Base-by-base conservation (phyloP, 2,888 invertebrate species). In the Spilarctia lutea region DNA sequence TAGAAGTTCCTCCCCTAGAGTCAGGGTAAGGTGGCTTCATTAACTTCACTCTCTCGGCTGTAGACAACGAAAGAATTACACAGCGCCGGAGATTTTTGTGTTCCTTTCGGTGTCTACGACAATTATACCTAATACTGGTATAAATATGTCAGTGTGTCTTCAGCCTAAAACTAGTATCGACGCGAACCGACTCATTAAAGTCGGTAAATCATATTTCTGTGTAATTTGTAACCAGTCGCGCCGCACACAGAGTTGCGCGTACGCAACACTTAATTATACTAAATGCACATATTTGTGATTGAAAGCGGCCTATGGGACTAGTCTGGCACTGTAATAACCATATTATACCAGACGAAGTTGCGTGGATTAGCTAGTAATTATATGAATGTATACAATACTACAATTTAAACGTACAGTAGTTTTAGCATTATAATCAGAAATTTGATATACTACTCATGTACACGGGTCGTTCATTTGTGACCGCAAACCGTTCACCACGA, bases 201-300 rank as follows among this genome's bases (percentile, higher is more conserved):
- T 13, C 24, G 52, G 65, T 68, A 66, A 74, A 70, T 74, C 56
- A 66, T 52, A 42, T 45, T 56, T 56, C 27, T 66, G 69, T 70
- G 30, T 74, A 70, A 70, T 74, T 65, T 65, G 68, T 65, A 52
- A 69, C 69, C 69, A 65, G 74, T 66, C 65, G 56, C 48, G 45
- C 71, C 63, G 71, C 42, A 71, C 71, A 71, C 60, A 63, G 63
- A 42, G 48, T 18, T 71, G 45, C 71, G 71, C 65, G 48, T n/a
- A 60, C 71, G 65, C 71, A 71, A 63, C 65, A 33, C 45, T 72
- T 66, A 72, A 72, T 72, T 65, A 65, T 33, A 48, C 42, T 60
- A 63, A 70, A 70, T 42, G 70, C 39, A 70, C 42, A 70, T 24
- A 63, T 39, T 39, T 35, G 70, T 70, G 60, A 70, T 70, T 70